Conservation (phyloP, 2,113 vertebrate species). For the Istiophorus platypterus region DNA sequence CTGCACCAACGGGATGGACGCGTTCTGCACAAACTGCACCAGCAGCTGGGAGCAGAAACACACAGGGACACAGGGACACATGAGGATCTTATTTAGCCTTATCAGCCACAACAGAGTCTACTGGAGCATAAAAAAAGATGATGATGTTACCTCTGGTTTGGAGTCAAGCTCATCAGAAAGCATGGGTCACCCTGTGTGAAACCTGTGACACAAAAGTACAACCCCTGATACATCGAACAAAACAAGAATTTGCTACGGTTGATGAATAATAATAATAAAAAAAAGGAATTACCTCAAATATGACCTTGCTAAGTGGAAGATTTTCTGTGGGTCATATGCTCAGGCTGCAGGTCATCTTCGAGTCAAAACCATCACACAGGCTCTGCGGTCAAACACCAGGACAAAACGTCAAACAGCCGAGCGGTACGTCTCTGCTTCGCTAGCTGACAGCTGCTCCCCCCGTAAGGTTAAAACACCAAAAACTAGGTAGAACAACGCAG, state of each 20-base stretch:
- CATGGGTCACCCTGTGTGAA: conserved; percentile 93
- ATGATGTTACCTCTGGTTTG: conserved; percentile 93
- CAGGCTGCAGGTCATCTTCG: conserved; percentile 64
- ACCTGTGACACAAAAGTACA: conserved; percentile 72
- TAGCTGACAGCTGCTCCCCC: background rate
- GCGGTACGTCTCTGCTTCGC: background rate
- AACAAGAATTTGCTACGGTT: rapidly evolving
- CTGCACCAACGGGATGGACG: conserved; percentile 94
- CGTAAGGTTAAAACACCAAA: background rate
- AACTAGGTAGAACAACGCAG: background rate
- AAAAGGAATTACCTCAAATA: conserved; percentile 35
- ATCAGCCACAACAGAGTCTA: background rate
- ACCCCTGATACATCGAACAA: background rate
- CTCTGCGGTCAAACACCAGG: conserved; percentile 31
- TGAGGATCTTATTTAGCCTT: background rate
- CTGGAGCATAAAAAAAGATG: background rate
- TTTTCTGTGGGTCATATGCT: conserved; percentile 45
- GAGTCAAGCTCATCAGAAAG: conserved; percentile 99
- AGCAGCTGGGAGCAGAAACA: conserved; percentile 87
- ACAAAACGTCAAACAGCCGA: background rate
- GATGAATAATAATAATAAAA: background rate
- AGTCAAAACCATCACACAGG: conserved; percentile 42
- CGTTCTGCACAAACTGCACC: conserved; percentile 99
- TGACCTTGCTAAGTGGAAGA: conserved; percentile 34
- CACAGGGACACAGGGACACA: background rate